Evolutionary conservation across 2,797 vertebrate genomes (phyloP).

Genomic region (Lindbergichthys nudifrons): DNA sequence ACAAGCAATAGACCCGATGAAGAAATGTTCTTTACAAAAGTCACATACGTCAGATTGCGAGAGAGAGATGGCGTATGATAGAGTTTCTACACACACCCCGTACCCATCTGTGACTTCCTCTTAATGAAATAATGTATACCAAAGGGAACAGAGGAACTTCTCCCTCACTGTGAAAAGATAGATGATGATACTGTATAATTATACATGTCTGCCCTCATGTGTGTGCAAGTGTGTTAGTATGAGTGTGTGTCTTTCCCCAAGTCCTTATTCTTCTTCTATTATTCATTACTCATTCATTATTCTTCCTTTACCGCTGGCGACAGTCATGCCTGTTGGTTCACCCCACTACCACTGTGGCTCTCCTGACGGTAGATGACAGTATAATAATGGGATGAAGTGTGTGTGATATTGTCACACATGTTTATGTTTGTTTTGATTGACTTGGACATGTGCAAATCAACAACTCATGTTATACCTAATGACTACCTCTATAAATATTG

Average conservation of each 20-base stretch:
- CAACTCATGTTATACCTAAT: not conserved
- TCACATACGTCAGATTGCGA: too few species aligned
- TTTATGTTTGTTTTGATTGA: slow-evolving; percentile 8
- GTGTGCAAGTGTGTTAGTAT: slow-evolving; percentile 21
- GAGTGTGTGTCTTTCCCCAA: slow-evolving; percentile 21
- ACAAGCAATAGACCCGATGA: not conserved
- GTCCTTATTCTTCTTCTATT: slow-evolving; percentile 70
- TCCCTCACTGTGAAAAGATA: slow-evolving; percentile 42
- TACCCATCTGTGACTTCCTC: slow-evolving; percentile 50
- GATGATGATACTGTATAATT: slow-evolving; percentile 47
- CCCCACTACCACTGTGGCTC: slow-evolving; percentile 23
- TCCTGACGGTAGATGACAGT: slow-evolving; percentile 27
- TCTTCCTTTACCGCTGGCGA: slow-evolving; percentile 46
- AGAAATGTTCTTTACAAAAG: not conserved
- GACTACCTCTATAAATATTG: not conserved
- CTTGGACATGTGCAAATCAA: not conserved
- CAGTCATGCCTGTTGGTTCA: slow-evolving; percentile 52
- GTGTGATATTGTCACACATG: not conserved
- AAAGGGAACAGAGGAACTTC: slow-evolving; percentile 36
- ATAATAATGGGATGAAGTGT: slow-evolving; percentile 16
- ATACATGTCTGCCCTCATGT: slow-evolving; percentile 30
- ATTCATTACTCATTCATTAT: slow-evolving; percentile 68
- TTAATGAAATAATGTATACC: slow-evolving; percentile 54
- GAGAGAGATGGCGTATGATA: not conserved
- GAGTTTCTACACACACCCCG: not conserved